Evolutionary conservation across 2,888 invertebrate genomes (phyloP).

Genomic region (Anoplius nigerrimus): DNA sequence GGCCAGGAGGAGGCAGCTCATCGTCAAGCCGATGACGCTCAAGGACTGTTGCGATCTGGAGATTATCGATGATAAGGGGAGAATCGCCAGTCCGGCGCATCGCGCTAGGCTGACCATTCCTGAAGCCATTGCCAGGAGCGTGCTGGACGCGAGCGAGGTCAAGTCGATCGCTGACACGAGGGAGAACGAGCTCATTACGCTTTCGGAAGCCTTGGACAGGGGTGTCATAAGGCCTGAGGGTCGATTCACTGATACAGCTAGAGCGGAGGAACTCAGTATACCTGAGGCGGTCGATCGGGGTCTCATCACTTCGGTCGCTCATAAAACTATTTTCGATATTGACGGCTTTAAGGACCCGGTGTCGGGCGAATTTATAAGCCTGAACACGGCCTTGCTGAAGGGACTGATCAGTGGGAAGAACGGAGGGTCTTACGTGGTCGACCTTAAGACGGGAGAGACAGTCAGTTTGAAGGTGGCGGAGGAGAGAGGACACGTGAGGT

Average conservation of each 20-base stretch:
- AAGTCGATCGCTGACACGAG: conserved; percentile 90
- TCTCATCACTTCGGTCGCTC: conserved; percentile 89
- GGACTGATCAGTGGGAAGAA: conserved; percentile 86
- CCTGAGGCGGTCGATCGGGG: conserved; percentile 93
- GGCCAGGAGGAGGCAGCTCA: conserved; percentile 87
- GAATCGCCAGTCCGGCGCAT: conserved; percentile 88
- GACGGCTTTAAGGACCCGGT: conserved; percentile 91
- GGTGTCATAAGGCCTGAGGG: conserved; percentile 87
- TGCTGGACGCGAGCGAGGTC: conserved; percentile 88
- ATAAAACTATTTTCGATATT: conserved; percentile 93
- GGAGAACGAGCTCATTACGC: conserved; percentile 86
- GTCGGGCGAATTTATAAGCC: conserved; percentile 88
- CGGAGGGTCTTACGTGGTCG: conserved; percentile 83
- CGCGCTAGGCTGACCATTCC: conserved; percentile 85
- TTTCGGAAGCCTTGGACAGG: conserved; percentile 89
- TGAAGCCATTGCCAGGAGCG: conserved; percentile 90
- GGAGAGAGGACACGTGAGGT: conserved; percentile 85
- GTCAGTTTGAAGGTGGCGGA: conserved; percentile 89
- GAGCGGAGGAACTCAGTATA: conserved; percentile 84
- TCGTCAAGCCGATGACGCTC: conserved; percentile 93
- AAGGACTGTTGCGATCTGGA: conserved; percentile 90
- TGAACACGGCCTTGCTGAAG: conserved; percentile 87
- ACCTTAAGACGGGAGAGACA: conserved; percentile 84
- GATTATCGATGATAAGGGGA: conserved; percentile 85
- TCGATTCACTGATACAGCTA: conserved; percentile 83